A percentile compares a stretch with the other conserved stretches of the same genome.
phyloP scores from a whole-genome alignment of 2,113 vertebrate species.

The Otus sunia region DNA sequence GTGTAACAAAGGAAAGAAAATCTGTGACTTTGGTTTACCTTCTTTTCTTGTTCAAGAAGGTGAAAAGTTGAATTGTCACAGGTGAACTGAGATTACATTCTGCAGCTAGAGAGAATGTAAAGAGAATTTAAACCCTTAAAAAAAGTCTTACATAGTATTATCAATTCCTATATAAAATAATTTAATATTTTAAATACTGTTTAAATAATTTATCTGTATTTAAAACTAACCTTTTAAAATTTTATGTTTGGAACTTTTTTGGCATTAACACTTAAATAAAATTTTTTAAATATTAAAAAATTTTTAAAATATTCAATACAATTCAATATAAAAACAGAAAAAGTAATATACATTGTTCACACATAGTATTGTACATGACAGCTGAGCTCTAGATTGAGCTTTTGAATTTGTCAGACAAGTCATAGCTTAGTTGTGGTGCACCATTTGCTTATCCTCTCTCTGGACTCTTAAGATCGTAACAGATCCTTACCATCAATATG shows the following conservation, averaged over 20 bases:
- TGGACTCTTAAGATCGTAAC: background rate
- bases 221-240: slow-evolving; percentile 30
- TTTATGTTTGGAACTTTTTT: background rate
- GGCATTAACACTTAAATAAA: slow-evolving; percentile 19
- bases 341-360: slow-evolving; percentile 35
- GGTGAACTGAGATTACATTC: background rate
- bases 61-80: background rate
- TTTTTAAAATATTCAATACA: slow-evolving; percentile 52
- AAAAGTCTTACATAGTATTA: slow-evolving; percentile 12
- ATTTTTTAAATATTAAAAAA: slow-evolving; percentile 42
- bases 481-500: background rate
- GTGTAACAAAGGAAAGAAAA: slow-evolving; percentile 2
- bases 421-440: background rate
- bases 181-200: background rate
- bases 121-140: slow-evolving; percentile 41
- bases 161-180: slow-evolving; percentile 35
- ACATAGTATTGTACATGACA: slow-evolving; percentile 19
- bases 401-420: slow-evolving; percentile 9
- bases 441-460: background rate
- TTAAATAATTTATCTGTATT: slow-evolving; percentile 20
- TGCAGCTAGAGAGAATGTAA: background rate
- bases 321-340: slow-evolving; percentile 43
- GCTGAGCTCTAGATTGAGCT: slow-evolving; percentile 37
- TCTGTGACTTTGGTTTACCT: slow-evolving; percentile 16
- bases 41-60: slow-evolving; percentile 3